These are phyloP conservation scores for Amphiprion clarkii DNA, from an alignment of 2,797 vertebrate species.

Conservation along the genomic window DNA sequence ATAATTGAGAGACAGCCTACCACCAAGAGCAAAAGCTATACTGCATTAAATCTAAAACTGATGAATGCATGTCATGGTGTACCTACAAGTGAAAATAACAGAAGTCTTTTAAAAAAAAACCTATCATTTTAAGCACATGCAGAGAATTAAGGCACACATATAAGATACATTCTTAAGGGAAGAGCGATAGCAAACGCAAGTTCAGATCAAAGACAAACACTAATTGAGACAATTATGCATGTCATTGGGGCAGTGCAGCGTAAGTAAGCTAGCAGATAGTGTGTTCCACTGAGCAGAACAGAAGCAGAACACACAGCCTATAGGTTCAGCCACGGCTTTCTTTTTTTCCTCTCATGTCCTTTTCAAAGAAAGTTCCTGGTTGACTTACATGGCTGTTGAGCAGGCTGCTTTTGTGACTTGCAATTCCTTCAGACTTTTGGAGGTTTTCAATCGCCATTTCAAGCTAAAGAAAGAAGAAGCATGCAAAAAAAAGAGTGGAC, in stretches of 20 bases:
- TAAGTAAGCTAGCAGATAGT: slow-evolving; percentile 51
- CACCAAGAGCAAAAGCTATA: slow-evolving; percentile 19
- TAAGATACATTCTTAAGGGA: slow-evolving; percentile 30
- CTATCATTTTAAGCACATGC: slow-evolving; percentile 49
- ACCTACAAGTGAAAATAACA: slow-evolving; percentile 18
- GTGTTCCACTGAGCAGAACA: slow-evolving; percentile 45
- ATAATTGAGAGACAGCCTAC: slow-evolving; percentile 13
- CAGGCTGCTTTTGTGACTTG: slow-evolving; percentile 99
- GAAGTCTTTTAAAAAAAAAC: slow-evolving; percentile 1
- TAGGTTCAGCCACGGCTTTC: slow-evolving; percentile 51
- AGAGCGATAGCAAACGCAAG: slow-evolving; percentile 53
- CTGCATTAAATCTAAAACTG: slow-evolving; percentile 12
- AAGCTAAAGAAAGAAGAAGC: slow-evolving; percentile 94
- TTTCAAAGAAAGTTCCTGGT: slow-evolving; percentile 80
- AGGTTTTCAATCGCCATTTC: slow-evolving; percentile 99
- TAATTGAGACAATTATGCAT: slow-evolving; percentile 24
- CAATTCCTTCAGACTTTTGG: slow-evolving; percentile 99
- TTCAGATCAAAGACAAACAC: slow-evolving; percentile 40
- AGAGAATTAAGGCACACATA: slow-evolving; percentile 24
- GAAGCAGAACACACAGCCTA: slow-evolving; percentile 50
- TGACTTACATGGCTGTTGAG: slow-evolving; percentile 99
- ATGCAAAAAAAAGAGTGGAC: slow-evolving; percentile 82
- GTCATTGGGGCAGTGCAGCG: slow-evolving; percentile 50
- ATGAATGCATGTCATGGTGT: slow-evolving; percentile 14
- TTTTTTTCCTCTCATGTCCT: slow-evolving; percentile 42